These are phyloP conservation scores for Montipora capitata DNA, from an alignment of 92 coral and sea anemone genomes.

Conservation along the genomic window DNA sequence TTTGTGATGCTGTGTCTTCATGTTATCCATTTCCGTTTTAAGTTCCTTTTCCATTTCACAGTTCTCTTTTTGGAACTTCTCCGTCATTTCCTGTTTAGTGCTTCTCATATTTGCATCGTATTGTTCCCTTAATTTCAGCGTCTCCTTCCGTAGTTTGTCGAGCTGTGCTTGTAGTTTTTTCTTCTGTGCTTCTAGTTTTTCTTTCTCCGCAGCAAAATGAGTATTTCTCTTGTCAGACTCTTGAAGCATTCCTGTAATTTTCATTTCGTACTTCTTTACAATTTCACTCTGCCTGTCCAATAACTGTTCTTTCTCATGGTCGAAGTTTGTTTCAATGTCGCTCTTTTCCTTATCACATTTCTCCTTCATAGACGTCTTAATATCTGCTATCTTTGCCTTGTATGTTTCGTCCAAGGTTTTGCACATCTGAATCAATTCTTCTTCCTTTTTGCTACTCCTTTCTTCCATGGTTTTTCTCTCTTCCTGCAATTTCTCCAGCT, in stretches of 20 bases:
- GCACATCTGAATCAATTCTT: conserved; percentile 16
- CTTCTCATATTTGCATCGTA: conserved; percentile 24
- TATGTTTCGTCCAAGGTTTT: conserved; percentile 20
- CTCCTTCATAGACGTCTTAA: conserved; percentile 42
- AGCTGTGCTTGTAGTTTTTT: conserved; percentile 51
- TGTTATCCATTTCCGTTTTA: conserved; percentile 48
- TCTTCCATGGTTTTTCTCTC: conserved; percentile 34
- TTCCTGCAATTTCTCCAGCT: conserved; percentile 45
- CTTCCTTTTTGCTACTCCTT: conserved; percentile 15
- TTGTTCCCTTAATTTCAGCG: conserved; percentile 22
- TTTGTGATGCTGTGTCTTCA: conserved; percentile 37
- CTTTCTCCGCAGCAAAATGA: conserved; percentile 32
- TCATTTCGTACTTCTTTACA: conserved; percentile 47
- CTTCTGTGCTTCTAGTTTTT: conserved; percentile 51
- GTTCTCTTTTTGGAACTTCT: conserved; percentile 22
- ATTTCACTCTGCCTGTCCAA: conserved; percentile 38
- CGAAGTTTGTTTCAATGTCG: conserved; percentile 49
- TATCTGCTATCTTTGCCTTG: conserved; percentile 22
- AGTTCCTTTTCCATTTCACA: conserved; percentile 53
- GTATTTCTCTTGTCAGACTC: conserved; percentile 66
- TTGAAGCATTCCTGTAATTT: conserved; percentile 52
- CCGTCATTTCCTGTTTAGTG: conserved; percentile 18
- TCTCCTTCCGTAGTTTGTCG: conserved; percentile 52
- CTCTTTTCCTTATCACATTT: conserved; percentile 41
- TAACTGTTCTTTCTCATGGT: conserved; percentile 53